phyloP scores from a whole-genome alignment of 2,797 vertebrate species.

The Hoplostethus atlanticus region DNA sequence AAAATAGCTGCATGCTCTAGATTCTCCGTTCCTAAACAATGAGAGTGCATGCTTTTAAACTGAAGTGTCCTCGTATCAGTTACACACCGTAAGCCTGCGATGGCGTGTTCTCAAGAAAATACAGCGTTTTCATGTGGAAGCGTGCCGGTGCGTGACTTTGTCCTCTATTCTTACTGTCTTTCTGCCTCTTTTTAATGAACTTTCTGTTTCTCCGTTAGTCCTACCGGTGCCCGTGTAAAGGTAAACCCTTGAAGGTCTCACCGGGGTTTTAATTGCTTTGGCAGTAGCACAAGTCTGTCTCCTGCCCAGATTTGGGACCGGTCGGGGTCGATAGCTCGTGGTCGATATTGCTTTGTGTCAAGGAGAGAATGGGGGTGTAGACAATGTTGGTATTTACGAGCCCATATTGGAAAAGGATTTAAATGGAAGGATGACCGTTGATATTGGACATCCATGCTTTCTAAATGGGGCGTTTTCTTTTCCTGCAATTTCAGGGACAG shows the following conservation, averaged over 20 bases:
- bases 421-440: constrained; percentile 64
- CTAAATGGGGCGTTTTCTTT: constrained; percentile 53
- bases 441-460: constrained; percentile 58
- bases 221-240: constrained; percentile 43
- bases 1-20: constrained; percentile 8
- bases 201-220: constrained; percentile 29
- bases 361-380: constrained; percentile 26
- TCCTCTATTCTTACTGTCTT: constrained; percentile 19
- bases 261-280: constrained; percentile 72
- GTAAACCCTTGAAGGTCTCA: constrained; percentile 48
- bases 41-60: constrained; percentile 11
- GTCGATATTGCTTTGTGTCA: constrained; percentile 75
- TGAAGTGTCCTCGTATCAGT: neutral
- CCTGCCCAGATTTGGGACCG: constrained; percentile 59
- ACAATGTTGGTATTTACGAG: constrained; percentile 59
- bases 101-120: neutral
- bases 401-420: constrained; percentile 64
- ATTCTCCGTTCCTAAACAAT: constrained; percentile 31
- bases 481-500: constrained; percentile 41
- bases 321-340: constrained; percentile 59
- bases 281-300: constrained; percentile 55
- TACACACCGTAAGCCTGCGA: too few species aligned
- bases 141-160: constrained; percentile 22
- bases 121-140: neutral
- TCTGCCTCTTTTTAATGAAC: constrained; percentile 50